Evolutionary conservation across 2,797 vertebrate species (phyloP).

Genomic region (Ispidina picta): DNA sequence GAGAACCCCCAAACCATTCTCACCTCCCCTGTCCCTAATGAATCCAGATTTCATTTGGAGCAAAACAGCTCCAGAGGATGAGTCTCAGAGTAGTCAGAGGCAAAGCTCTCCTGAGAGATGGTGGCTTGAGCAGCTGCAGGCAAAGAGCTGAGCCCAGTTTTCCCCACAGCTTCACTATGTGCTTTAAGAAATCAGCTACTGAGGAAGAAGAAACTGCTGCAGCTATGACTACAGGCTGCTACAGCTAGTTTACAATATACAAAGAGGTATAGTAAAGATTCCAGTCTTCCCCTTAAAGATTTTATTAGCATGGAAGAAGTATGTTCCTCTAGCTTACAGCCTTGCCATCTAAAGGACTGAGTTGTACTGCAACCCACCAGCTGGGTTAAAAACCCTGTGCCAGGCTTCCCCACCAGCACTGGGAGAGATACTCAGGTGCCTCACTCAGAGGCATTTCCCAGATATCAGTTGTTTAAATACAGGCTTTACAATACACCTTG

Average conservation of each 20-base stretch:
- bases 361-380: not conserved
- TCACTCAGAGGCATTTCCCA: not conserved
- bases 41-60: conserved; percentile 7
- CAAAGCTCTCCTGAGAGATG: not conserved
- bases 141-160: not conserved
- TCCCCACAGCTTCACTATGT: not conserved
- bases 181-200: not conserved
- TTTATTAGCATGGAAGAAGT: not conserved
- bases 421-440: not conserved
- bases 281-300: not conserved
- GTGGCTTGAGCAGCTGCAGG: not conserved
- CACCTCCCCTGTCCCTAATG: not conserved
- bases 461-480: not conserved
- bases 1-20: not conserved
- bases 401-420: not conserved
- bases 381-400: not conserved
- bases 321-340: not conserved
- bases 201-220: not conserved
- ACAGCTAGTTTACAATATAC: not conserved
- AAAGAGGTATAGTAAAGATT: not conserved
- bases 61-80: not conserved
- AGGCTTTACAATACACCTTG: not conserved
- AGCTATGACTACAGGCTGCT: not conserved
- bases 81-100: not conserved
- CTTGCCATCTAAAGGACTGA: not conserved